Evolutionary conservation across 1,140 invertebrate species (phyloP), one percentile per base, ranked within the genome.

Genomic region (Steinernema feltiae): DNA sequence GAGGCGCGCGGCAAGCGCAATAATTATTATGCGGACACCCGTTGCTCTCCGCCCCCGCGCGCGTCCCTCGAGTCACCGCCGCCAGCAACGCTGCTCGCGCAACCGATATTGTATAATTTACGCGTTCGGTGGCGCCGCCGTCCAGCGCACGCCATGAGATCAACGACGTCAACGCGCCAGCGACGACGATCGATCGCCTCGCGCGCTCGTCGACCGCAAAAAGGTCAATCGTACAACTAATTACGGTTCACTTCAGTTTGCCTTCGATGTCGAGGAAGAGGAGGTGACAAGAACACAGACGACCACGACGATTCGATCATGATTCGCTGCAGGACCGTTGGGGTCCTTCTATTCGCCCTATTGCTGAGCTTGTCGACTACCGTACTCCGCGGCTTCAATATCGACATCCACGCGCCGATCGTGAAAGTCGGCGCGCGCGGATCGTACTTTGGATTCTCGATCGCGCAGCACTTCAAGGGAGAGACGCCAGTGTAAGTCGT

Each of bases 371-470:
- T n/a, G n/a, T n/a, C n/a, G n/a, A n/a, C n/a, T n/a, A n/a, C n/a
- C n/a, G n/a, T n/a, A n/a, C n/a, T n/a, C n/a, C n/a, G n/a, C n/a
- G 82, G 78, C 70, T 94, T 94, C 88, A 95, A 94, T 89, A 89
- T 94, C 82, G 93, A 94, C 86, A 89, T 91, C 70, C 90, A 91
- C 86, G 90, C 94, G 87, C 92, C 93, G 84, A 88, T 94, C 83
- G 90, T 93, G 82, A 94, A 94, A 88, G 87, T 89, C 72, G 93
- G 92, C 79, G 80, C 82, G 18, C 79, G 81, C 30, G 90, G 90
- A 41, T 92, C 92, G 53, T 94, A 93, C 88, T 95, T 94, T 88
- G 93, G 93, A 87, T 94, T 91, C 89, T 93, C 93, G 35, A 91
- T 94, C 18, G 93, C 93, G 69, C 90, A 93, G 87, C 93, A 94